Base-by-base conservation (phyloP, 2,888 invertebrate genomes). In the Stomorhina lunata region DNA sequence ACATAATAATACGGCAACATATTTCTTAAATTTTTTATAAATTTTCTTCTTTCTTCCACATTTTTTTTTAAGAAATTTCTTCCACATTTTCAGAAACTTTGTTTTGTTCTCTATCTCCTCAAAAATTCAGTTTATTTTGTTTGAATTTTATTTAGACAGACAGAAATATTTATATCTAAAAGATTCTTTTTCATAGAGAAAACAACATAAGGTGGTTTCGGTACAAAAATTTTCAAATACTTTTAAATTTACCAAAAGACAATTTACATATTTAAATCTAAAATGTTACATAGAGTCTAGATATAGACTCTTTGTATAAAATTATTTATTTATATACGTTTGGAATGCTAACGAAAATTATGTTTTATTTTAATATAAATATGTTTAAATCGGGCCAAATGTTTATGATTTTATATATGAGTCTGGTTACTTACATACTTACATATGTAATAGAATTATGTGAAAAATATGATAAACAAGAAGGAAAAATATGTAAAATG, bases 1-100 rank as follows among this genome's bases (percentile, higher is more conserved):
- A 72, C 81, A 78, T 78, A 78, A 73, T 75, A 71, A 78, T 78
- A 78, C 69, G 81, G 81, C 69, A 81, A 81, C 81, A 81, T 78
- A 81, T 81, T 78, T 82, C 65, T 50, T 71, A 27, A 65, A 45
- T 45, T 65, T 65, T 34, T 22, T 55, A 15, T 25, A 50, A 27
- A 20, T 43, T 48, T 29, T 63, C 17, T 43, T 12, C 25, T 32
- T 63, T 63, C 43, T 57, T 34, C 20, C 29, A 4, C 4, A n/a
- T 22, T 43, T 32, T 57, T 32, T 61, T 32, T 48, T 17, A 32
- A 15, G 9, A 32, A 32, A 15, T 55, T 55, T 12, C 29, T 15
- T 34, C 0, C 10, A 29, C 10, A 25, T 34, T 61, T 53, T 66
- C 5, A 1, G 9, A 29, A 59, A 66, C 25, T 32, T 45, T 48